A percentile compares a stretch with the other conserved stretches of the same genome.
Evolutionary conservation across 2,797 vertebrate genomes (phyloP).

Genomic region (Cossypha heuglini): DNA sequence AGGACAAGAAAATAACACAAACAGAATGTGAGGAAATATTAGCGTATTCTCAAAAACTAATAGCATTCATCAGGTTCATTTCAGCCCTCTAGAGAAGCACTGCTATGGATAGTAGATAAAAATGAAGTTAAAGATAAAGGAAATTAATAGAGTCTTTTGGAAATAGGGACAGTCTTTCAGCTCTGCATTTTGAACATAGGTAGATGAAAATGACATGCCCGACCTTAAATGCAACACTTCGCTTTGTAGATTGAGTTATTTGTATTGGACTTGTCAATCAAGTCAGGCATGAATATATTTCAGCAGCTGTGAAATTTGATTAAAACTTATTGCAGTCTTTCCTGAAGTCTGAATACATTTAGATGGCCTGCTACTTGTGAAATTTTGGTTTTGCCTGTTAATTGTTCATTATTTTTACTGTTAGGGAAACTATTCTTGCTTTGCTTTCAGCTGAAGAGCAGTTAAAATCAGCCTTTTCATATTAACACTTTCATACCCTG

Average conservation of each 20-base stretch:
- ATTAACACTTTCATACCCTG: background rate
- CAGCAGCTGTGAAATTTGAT: conserved; percentile 71
- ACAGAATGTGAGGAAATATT: background rate
- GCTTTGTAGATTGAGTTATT: conserved; percentile 61
- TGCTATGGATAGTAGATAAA: background rate
- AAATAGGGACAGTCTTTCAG: conserved; percentile 5
- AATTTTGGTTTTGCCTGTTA: conserved; percentile 70
- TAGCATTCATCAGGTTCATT: background rate
- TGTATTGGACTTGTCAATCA: conserved; percentile 67
- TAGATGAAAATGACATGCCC: conserved; percentile 41
- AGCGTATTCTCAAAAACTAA: background rate
- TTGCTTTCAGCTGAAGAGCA: conserved; percentile 10
- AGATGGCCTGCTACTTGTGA: conserved; percentile 54
- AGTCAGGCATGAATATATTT: conserved; percentile 53
- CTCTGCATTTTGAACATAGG: conserved; percentile 14
- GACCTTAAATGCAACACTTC: conserved; percentile 58
- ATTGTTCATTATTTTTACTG: conserved; percentile 61
- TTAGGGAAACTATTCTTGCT: conserved; percentile 32
- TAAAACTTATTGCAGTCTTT: conserved; percentile 68
- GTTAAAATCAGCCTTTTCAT: background rate
- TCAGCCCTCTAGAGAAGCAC: background rate
- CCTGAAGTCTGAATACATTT: conserved; percentile 50
- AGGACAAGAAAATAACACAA: background rate
- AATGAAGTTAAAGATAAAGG: background rate
- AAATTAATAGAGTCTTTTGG: background rate